Evolutionary conservation across 2,888 invertebrate species (phyloP).

Genomic region (Tridacna crocea): DNA sequence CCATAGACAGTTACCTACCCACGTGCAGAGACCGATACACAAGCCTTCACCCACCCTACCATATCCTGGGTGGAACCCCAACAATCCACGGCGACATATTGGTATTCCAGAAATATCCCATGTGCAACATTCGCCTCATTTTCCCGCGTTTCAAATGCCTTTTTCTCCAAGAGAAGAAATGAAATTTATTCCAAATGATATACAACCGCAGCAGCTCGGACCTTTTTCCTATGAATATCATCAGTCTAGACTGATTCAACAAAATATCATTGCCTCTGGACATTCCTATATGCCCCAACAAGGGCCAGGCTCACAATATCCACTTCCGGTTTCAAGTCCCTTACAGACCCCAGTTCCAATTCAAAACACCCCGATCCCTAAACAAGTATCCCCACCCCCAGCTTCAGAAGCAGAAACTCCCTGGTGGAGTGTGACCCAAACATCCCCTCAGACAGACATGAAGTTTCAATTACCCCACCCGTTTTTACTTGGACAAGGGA

Average conservation of each 20-base stretch:
- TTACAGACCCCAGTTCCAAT: constrained; percentile 48
- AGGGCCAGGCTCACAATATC: constrained; percentile 22
- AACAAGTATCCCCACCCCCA: constrained; percentile 77
- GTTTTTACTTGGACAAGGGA: constrained; percentile 54
- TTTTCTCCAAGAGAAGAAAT: constrained; percentile 46
- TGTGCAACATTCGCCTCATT: constrained; percentile 28
- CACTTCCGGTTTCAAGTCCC: constrained; percentile 39
- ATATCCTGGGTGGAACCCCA: constrained; percentile 56
- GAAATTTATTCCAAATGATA: constrained; percentile 41
- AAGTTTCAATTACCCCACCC: constrained; percentile 58
- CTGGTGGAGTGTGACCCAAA: constrained; percentile 76
- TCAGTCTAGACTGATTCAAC: constrained; percentile 73
- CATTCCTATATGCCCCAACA: constrained; percentile 60
- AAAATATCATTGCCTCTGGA: constrained; percentile 75
- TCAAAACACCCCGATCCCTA: constrained; percentile 50
- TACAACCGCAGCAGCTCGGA: constrained; percentile 30
- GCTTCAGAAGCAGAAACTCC: constrained; percentile 77
- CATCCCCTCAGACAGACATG: constrained; percentile 62
- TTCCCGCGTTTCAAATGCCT: constrained; percentile 48
- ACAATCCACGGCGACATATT: constrained; percentile 27
- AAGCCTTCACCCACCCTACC: constrained; percentile 56
- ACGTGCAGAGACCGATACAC: constrained; percentile 50
- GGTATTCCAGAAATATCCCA: constrained; percentile 40
- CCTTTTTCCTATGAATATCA: constrained; percentile 74
- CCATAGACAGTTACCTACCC: constrained; percentile 34